Evolutionary conservation across 2,888 invertebrate genomes (phyloP).

Genomic region (Polymixis lichenea): DNA sequence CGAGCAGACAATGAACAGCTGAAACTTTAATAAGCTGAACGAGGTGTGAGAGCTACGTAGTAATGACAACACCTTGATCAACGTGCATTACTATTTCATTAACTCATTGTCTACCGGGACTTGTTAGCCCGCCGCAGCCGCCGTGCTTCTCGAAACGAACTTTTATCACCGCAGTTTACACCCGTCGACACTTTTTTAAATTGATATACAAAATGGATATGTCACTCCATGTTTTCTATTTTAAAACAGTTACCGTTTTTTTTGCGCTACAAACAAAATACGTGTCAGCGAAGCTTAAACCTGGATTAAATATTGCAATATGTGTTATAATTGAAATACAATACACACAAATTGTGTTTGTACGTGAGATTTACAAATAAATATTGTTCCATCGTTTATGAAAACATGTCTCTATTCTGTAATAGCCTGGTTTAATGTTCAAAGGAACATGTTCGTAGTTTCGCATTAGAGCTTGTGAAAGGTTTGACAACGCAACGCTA

Average conservation of each 20-base stretch:
- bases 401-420: background rate
- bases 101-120: constrained; percentile 27
- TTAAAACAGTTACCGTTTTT: constrained; percentile 36
- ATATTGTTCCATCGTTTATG: constrained; percentile 16
- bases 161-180: constrained; percentile 21
- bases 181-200: constrained; percentile 18
- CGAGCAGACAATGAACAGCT: constrained; percentile 76
- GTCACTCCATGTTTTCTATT: constrained; percentile 38
- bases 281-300: constrained; percentile 22
- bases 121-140: constrained; percentile 16
- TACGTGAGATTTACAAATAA: constrained; percentile 9
- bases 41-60: constrained; percentile 51
- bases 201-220: constrained; percentile 49
- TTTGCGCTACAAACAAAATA: constrained; percentile 27
- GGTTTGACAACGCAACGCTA: constrained; percentile 9
- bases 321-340: constrained; percentile 39
- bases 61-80: constrained; percentile 65
- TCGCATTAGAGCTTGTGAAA: constrained; percentile 5
- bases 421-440: background rate
- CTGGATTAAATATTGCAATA: constrained; percentile 35
- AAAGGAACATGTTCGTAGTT: constrained; percentile 3
- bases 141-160: constrained; percentile 7
- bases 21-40: constrained; percentile 83
- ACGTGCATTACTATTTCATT: constrained; percentile 49
- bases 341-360: constrained; percentile 14